Base-by-base conservation (phyloP, 30 jellyfish, hydroid and myxozoan genomes). In the Phacellophora camtschatica region DNA sequence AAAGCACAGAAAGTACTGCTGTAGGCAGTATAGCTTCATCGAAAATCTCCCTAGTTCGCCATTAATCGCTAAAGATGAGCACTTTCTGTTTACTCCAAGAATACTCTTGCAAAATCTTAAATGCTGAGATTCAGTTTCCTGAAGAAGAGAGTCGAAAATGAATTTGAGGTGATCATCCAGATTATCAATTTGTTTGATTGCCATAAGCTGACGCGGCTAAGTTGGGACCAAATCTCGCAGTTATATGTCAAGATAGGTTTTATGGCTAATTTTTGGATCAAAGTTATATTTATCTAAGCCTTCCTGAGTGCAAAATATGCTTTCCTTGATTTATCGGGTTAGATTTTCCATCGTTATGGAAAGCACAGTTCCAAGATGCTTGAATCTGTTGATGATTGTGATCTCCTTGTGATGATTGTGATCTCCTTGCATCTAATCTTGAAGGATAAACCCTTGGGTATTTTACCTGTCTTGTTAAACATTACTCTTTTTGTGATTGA, bases 381-480 rank as follows among this genome's bases (percentile, higher is more conserved):
- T 59, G 33, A 19, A 59, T 20, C 74, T 23, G 48, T 22, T 59
- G 11, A 48, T 59, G 10, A 59, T 0, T 12, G 23, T 20, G 8
- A 59, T 3, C 28, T 18, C 19, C 74, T 23, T 13, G 10, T 59
- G 11, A 48, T 59, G 10, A 59, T 0, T 12, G 23, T 20, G 8
- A 59, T 3, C 28, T 18, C 19, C 11, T 59, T 48, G 16, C 28
- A 19, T 0, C 54, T 48, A 23, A 59, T 48, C 5, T 28, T 7
- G 19, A 59, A 59, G 11, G 18, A 8, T 20, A 29, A 19, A 23
- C 9, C 45, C 28, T 59, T 59, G n/a, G 74, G 74, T 5, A 28
- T 59, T 59, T 28, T 59, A 59, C 74, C 74, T 0, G 74, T 59
- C 28, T 59, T 59, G 74, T 59, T 59, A 29, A 59, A 59, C 45